Conservation (phyloP, 2,797 vertebrate species). For the Sarcophilus harrisii region DNA sequence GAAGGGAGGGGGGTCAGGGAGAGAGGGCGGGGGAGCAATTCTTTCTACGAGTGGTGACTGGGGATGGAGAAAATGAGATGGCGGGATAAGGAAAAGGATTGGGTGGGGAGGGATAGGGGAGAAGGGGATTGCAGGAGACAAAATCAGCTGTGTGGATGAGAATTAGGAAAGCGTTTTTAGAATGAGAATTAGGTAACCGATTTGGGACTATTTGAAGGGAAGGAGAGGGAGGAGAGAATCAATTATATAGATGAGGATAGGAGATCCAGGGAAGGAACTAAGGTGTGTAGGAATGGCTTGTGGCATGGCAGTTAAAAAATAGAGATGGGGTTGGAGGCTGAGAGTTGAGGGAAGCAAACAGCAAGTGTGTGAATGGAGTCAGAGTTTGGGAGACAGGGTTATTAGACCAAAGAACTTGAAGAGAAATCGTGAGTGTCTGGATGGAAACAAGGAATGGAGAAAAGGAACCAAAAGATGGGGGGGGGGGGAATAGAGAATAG, state of each 20-base stretch:
- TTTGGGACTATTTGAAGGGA: neutral
- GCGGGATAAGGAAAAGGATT: neutral
- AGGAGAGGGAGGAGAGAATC: neutral
- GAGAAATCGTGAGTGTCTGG: neutral
- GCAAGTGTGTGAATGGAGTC: neutral
- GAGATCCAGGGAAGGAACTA: neutral
- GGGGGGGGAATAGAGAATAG: neutral
- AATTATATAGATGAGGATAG: neutral
- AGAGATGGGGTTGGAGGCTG: neutral
- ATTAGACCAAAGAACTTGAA: neutral
- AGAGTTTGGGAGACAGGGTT: neutral
- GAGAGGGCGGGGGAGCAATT: neutral
- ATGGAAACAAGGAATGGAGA: neutral
- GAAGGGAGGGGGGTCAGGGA: neutral
- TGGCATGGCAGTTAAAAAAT: neutral
- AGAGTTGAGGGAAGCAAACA: neutral
- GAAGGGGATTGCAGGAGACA: too few relatives aligned
- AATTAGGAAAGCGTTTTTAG: neutral
- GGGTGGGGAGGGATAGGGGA: too few relatives aligned
- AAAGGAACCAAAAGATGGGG: neutral
- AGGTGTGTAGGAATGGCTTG: neutral
- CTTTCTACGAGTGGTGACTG: neutral
- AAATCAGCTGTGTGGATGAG: neutral
- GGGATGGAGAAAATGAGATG: neutral
- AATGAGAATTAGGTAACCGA: neutral